Percentiles rank a stretch among this genome's conserved stretches.
Conservation (phyloP, 2,113 vertebrate species). For the Hippocampus mohnikei region DNA sequence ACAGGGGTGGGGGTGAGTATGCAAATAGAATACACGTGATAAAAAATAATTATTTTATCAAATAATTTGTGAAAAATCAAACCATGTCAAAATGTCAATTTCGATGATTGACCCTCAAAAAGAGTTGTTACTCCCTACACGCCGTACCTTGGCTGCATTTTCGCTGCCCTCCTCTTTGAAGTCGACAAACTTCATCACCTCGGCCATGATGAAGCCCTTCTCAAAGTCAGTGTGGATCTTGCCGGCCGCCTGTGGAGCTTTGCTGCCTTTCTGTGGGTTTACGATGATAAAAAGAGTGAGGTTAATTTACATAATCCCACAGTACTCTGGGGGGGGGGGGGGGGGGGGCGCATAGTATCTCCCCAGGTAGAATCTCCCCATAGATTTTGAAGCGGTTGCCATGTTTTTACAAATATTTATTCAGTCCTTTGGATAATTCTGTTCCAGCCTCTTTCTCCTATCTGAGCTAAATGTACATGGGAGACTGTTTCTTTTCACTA, state of each 20-base stretch:
- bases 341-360: too few relatives aligned
- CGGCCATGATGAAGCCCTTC: conserved; percentile 99
- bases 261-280: conserved; percentile 90
- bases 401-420: too few relatives aligned
- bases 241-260: conserved; percentile 93
- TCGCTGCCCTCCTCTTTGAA: conserved; percentile 98
- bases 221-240: conserved; percentile 99
- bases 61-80: background rate
- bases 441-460: too few relatives aligned
- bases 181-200: conserved; percentile 97
- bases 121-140: background rate
- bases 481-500: too few relatives aligned
- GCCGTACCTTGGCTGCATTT: conserved; percentile 84
- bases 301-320: background rate
- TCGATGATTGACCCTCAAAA: background rate
- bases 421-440: too few relatives aligned
- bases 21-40: background rate
- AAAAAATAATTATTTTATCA: background rate
- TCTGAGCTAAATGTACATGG: too few relatives aligned
- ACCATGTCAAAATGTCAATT: background rate
- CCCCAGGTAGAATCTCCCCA: too few relatives aligned
- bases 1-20: background rate
- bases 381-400: too few relatives aligned
- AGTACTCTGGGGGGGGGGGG: background rate
- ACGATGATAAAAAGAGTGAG: background rate